Evolutionary conservation across 2,888 invertebrate genomes (phyloP), one percentile per base, ranked within the genome.

Genomic region (Sphaerophoria taeniata): DNA sequence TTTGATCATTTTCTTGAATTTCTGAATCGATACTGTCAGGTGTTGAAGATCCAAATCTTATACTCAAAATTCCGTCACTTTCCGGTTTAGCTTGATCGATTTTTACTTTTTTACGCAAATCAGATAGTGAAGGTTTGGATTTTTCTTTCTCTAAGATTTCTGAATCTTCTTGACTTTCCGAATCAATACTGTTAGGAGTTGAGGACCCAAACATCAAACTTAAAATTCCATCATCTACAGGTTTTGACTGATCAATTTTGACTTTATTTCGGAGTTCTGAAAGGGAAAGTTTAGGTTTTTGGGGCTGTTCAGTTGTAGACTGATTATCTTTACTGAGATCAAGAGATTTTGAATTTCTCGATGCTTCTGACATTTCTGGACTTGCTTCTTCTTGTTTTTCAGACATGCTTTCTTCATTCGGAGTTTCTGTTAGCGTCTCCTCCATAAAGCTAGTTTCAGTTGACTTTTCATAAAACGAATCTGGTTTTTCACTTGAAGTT

Each of bases 221-320:
- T 12, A 89, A 85, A 4, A 89, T 88, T 2, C 88, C 88, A 4
- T 89, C 88, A 0, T 83, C 80, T 0, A 85, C 87, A 2, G 87
- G 87, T 0, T 88, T 85, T 0, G 87, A 87, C 36, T 90, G 88
- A 31, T 88, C 88, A 0, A 78, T 87, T 73, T 89, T 89, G 0
- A 90, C 88, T 85, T 74, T 88, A 88, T 90, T 84, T 2, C 89
- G 88, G 3, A 90, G 47, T 12, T 87, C 87, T 6, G 88, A 85
- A 4, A 90, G 80, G 7, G 88, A 88, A 4, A 87, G 36, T 2
- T 86, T 77, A 9, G 53, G 72, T 31, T 34, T 65, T 3, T 69
- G 14, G 7, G 70, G 14, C 43, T 49, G 55, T 0, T 24, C 45
- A n/a, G 77, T 51, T 45, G 16, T 39, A 2, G 24, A 24, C 24